Conservation (phyloP, 2,888 invertebrate species). For the Acrocyrtus sp. region DNA sequence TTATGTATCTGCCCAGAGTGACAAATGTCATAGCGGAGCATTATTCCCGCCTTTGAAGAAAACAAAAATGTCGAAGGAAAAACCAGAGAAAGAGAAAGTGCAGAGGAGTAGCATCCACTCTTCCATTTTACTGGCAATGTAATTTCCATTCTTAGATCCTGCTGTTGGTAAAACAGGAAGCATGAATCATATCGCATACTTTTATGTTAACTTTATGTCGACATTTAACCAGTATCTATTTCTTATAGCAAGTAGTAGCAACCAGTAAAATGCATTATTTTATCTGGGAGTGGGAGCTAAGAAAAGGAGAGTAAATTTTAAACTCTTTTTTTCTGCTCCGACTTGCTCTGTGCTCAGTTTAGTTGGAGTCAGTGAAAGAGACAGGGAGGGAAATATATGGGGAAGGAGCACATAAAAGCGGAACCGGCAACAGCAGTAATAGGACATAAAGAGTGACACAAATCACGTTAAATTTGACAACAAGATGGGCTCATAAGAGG, state of each 20-base stretch:
- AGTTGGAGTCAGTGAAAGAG: slow-evolving; percentile 5
- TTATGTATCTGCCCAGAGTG: too few species aligned
- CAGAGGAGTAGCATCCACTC: too few species aligned
- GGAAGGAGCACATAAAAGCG: slow-evolving; percentile 29
- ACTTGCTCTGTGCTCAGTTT: not conserved
- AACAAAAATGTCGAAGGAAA: too few species aligned
- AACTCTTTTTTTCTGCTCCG: slow-evolving; percentile 8
- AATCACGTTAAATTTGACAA: slow-evolving; percentile 58
- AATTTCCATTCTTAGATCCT: too few species aligned
- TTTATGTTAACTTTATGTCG: slow-evolving; percentile 26
- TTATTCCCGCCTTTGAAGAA: too few species aligned
- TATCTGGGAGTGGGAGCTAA: too few species aligned
- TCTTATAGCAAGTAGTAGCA: slow-evolving; percentile 4
- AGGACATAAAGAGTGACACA: slow-evolving; percentile 57
- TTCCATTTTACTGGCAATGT: too few species aligned
- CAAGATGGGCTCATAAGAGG: slow-evolving; percentile 34
- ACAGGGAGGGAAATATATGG: slow-evolving; percentile 23
- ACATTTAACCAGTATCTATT: slow-evolving; percentile 37
- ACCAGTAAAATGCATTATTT: too few species aligned
- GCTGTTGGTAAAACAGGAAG: too few species aligned
- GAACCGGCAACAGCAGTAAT: slow-evolving; percentile 44
- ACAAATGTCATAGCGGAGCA: too few species aligned
- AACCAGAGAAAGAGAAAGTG: too few species aligned
- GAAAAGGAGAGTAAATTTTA: slow-evolving; percentile 27
- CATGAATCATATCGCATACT: slow-evolving; percentile 37